Conservation (phyloP, 1,140 invertebrate genomes). For the Euwallacea fornicatus region DNA sequence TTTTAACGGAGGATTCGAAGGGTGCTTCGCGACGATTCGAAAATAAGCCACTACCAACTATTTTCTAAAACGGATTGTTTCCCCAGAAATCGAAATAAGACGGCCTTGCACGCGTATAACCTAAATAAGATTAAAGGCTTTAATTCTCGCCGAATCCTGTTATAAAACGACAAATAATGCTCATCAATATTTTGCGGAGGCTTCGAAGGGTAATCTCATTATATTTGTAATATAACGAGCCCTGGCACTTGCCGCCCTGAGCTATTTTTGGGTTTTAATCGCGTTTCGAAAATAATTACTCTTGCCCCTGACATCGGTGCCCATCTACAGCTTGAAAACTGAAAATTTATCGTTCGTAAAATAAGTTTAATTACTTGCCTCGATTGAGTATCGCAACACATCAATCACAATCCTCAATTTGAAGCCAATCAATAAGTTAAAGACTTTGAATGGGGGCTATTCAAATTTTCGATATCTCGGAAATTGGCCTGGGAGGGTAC, state of each 20-base stretch:
- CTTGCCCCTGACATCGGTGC: background rate
- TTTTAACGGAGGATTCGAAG: background rate
- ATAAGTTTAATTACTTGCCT: no score
- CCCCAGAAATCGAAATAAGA: background rate
- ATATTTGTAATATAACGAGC: slow-evolving; percentile 26
- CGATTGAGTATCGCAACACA: no score
- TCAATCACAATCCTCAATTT: no score
- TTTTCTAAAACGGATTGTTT: no score
- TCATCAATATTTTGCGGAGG: slow-evolving; percentile 28
- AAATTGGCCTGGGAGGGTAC: no score
- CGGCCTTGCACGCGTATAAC: slow-evolving; percentile 32
- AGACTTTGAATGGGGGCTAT: no score
- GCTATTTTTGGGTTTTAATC: slow-evolving; percentile 25
- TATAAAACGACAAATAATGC: slow-evolving; percentile 34
- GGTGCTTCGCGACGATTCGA: background rate
- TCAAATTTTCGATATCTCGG: no score
- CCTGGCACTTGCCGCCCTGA: slow-evolving; percentile 2
- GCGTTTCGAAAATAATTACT: slow-evolving; percentile 25
- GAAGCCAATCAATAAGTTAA: no score
- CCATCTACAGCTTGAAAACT: background rate
- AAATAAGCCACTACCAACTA: background rate
- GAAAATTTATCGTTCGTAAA: no score
- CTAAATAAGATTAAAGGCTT: slow-evolving; percentile 36
- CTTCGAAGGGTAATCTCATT: slow-evolving; percentile 32
- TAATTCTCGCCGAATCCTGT: slow-evolving; percentile 36